Conservation (phyloP, 2,113 vertebrate species). For the Synodontis membranacea region DNA sequence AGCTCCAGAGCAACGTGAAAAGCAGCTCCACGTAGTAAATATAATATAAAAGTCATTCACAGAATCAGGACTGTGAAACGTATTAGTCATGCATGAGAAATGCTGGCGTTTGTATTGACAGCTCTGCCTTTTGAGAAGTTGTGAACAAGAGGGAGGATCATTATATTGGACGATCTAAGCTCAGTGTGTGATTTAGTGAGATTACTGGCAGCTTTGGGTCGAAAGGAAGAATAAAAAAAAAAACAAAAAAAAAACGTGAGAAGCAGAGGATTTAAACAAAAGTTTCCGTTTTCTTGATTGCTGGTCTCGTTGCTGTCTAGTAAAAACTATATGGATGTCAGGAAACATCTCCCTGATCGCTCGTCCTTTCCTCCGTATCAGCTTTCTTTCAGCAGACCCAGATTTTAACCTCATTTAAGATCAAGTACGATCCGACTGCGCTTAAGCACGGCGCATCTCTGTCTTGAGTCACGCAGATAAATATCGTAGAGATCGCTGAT, state of each 20-base stretch:
- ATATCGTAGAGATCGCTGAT: neutral
- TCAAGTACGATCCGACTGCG: neutral
- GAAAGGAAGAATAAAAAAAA: neutral
- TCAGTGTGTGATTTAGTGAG: constrained; percentile 9
- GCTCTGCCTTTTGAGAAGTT: constrained; percentile 20
- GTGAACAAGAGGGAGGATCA: constrained; percentile 28
- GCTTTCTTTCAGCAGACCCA: neutral
- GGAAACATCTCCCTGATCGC: neutral
- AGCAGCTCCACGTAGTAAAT: neutral
- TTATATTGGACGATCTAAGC: constrained; percentile 14
- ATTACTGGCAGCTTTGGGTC: constrained; percentile 17
- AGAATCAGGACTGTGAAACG: neutral
- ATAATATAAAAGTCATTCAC: constrained; percentile 30
- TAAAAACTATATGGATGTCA: neutral
- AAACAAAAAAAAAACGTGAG: neutral
- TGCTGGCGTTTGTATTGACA: constrained; percentile 15
- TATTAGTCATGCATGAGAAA: constrained; percentile 33
- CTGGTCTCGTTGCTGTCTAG: neutral
- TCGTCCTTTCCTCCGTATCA: neutral
- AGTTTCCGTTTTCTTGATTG: constrained; percentile 10
- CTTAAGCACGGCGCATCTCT: neutral
- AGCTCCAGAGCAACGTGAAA: neutral
- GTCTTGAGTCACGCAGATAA: neutral
- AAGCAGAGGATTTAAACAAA: constrained; percentile 15
- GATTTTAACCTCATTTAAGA: too few relatives aligned